Evolutionary conservation across 1,140 invertebrate species (phyloP).

Genomic region (Tribolium madens): DNA sequence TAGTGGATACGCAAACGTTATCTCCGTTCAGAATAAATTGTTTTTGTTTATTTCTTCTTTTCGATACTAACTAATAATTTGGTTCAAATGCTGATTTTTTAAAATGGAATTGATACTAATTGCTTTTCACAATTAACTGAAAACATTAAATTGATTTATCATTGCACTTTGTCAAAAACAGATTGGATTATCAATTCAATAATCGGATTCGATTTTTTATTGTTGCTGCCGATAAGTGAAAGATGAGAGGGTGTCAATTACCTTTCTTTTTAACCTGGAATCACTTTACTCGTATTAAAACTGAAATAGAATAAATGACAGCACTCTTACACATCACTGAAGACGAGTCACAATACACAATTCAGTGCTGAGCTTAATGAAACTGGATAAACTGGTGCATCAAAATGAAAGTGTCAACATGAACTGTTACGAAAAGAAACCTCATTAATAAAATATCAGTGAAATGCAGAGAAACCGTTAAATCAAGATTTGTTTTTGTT

Average conservation of each 20-base stretch:
- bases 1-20: background rate
- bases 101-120: background rate
- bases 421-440: constrained; percentile 27
- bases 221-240: background rate
- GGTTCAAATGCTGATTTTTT: background rate
- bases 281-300: background rate
- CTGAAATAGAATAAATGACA: background rate
- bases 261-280: background rate
- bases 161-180: background rate
- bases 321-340: background rate
- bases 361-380: background rate
- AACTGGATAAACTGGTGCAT: background rate
- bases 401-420: constrained; percentile 10
- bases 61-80: background rate
- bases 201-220: background rate
- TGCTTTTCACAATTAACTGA: background rate
- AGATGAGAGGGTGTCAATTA: background rate
- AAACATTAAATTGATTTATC: background rate
- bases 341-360: background rate
- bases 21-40: background rate
- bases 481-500: background rate
- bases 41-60: background rate
- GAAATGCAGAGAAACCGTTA: constrained; percentile 2
- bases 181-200: background rate
- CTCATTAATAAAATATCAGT: constrained; percentile 36